Base-by-base conservation (phyloP, 2,888 invertebrate species). In the Xanthorhoe spadicearia region DNA sequence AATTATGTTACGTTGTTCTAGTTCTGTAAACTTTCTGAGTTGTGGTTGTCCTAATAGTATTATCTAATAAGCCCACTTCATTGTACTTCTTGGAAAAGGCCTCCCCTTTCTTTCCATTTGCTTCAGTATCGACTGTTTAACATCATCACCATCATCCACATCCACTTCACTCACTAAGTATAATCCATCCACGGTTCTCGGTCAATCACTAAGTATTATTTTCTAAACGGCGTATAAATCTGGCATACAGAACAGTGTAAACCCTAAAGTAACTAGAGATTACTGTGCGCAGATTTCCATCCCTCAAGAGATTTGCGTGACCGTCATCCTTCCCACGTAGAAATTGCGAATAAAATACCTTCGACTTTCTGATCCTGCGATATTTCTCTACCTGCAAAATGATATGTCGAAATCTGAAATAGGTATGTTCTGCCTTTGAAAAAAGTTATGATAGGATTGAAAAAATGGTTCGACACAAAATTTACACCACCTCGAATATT, bases 311-410 rank as follows among this genome's bases (percentile, higher is more conserved):
- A 32, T 51, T 58, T 46, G 43, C 64, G 64, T 68, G 68, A 61
- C 68, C 68, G 68, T 58, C 53, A 68, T 68, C 57, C 61, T 46
- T 68, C 51, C 53, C 57, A 50, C 46, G 68, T 61, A 58, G 54
- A 64, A 53, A 68, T 68, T 68, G 61, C 61, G 61, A 35, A 28
- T 17, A 28, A 64, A 68, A 64, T 68, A 64, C 61, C 61, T 4
- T 50, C 57, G 64, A 64, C 61, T 61, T 19, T 50, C 61, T 61
- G 68, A 64, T 68, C 64, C 68, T 50, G 43, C 57, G 55, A 61
- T 64, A 68, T 68, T 61, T 61, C 53, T 53, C 19, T 35, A 46
- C 50, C 23, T 54, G 61, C 61, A 58, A 67, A 68, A 67, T 67
- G 52, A 60, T 60, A 60, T 61, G 60, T 64, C 67, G 51, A 66